Conservation (phyloP, 2,113 vertebrate species). For the Lagopus leucura region DNA sequence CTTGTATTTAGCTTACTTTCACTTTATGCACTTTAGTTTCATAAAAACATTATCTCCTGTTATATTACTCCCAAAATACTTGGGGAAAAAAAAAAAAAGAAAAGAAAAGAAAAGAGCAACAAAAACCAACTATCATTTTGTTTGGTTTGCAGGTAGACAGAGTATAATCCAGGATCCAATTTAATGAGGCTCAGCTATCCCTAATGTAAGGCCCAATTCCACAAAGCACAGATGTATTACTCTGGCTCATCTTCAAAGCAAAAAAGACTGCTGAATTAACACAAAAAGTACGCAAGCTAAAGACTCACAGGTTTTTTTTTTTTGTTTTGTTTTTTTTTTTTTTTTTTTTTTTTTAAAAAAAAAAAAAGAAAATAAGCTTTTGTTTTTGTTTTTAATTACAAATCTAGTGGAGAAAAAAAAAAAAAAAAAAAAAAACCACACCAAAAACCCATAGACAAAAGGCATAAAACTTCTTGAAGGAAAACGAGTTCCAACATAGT, state of each 20-base stretch:
- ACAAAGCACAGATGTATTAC: neutral
- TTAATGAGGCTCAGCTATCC: neutral
- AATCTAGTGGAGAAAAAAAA: neutral
- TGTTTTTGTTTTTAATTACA: neutral
- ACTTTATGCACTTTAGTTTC: neutral
- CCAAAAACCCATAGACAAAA: fast-evolving
- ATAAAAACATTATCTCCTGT: neutral
- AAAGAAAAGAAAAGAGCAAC: too few relatives aligned
- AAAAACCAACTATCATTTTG: neutral
- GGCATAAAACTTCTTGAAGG: neutral
- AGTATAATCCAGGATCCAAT: neutral
- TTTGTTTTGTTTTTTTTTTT: neutral
- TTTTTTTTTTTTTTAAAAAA: too few relatives aligned
- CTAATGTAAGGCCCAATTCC: neutral
- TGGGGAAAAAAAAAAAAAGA: neutral
- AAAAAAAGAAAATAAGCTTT: too few relatives aligned
- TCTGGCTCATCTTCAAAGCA: neutral
- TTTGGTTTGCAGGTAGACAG: neutral
- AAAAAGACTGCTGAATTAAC: neutral
- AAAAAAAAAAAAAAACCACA: neutral
- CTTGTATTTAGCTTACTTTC: neutral
- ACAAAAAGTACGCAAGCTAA: neutral
- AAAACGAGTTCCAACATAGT: neutral
- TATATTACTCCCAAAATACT: neutral
- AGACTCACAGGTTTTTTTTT: neutral